Evolutionary conservation across 2,888 invertebrate genomes (phyloP).

Genomic region (Gerris lacustris): DNA sequence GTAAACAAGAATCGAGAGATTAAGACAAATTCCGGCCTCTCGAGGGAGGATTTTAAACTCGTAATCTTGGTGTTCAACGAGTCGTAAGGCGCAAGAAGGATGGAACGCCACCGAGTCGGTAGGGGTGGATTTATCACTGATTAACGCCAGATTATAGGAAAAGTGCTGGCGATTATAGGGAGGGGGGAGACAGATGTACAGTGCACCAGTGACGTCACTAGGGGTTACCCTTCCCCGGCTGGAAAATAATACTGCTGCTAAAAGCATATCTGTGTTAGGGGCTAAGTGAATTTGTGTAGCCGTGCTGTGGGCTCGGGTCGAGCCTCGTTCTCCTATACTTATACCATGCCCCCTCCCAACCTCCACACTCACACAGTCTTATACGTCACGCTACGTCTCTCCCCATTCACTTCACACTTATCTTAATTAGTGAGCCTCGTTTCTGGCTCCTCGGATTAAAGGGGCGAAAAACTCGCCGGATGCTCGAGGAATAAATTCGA

Average conservation of each 20-base stretch:
- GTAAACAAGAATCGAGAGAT: no score
- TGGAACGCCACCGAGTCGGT: not conserved
- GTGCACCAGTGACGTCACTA: not conserved
- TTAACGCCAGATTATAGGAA: not conserved
- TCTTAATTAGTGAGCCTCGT: not conserved
- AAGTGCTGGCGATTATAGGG: not conserved
- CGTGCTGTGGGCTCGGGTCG: constrained; percentile 2
- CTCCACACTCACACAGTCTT: not conserved
- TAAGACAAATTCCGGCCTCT: no score
- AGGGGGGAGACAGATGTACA: not conserved
- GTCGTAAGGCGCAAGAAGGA: not conserved
- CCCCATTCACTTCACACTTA: not conserved
- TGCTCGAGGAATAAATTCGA: not conserved
- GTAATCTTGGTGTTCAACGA: not conserved
- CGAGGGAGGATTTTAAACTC: not conserved
- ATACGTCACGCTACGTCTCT: constrained; percentile 1
- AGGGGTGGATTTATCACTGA: constrained; percentile 1
- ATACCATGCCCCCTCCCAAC: not conserved
- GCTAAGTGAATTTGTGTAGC: constrained; percentile 33
- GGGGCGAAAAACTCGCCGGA: not conserved
- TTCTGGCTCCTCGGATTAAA: not conserved
- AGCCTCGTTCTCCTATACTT: constrained; percentile 6
- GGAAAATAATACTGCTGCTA: constrained; percentile 34
- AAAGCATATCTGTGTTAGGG: constrained; percentile 35
- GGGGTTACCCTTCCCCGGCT: constrained; percentile 22